Conservation (phyloP, 2,888 invertebrate species). For the Harpagoxenus sublaevis region DNA sequence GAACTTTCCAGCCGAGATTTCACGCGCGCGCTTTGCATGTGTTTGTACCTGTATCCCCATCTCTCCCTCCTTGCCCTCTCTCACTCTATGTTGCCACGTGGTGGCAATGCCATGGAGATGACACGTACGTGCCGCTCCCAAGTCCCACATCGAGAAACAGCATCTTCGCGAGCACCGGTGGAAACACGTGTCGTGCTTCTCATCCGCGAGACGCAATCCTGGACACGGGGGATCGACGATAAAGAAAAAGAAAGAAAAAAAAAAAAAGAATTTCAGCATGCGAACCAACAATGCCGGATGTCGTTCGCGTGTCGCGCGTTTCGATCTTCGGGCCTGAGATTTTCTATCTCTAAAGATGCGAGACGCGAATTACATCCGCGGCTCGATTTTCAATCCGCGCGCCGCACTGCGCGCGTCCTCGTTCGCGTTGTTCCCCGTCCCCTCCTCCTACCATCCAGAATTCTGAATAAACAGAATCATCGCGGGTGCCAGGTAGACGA, state of each 20-base stretch:
- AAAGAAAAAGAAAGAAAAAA: not conserved
- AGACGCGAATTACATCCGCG: not conserved
- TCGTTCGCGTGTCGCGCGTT: not conserved
- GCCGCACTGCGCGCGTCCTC: not conserved
- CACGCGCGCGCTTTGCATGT: not conserved
- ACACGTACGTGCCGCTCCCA: slow-evolving; percentile 35
- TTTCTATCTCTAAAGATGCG: not conserved
- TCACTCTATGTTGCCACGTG: not conserved
- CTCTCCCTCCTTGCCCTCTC: no score
- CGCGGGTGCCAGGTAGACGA: slow-evolving; percentile 1
- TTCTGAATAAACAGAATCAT: slow-evolving; percentile 7
- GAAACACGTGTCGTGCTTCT: slow-evolving; percentile 62
- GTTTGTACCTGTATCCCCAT: not conserved
- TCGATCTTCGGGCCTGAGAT: not conserved
- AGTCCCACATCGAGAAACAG: not conserved
- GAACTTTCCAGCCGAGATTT: slow-evolving; percentile 62
- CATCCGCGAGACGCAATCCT: not conserved
- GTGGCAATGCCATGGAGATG: not conserved
- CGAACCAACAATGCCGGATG: not conserved
- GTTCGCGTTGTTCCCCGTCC: not conserved
- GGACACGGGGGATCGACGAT: not conserved
- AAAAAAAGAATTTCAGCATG: not conserved
- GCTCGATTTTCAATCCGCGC: not conserved
- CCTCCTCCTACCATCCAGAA: not conserved
- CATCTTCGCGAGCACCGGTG: slow-evolving; percentile 62